phyloP scores from a whole-genome alignment of 2,888 invertebrate genomes.

The Hypomecis punctinalis region DNA sequence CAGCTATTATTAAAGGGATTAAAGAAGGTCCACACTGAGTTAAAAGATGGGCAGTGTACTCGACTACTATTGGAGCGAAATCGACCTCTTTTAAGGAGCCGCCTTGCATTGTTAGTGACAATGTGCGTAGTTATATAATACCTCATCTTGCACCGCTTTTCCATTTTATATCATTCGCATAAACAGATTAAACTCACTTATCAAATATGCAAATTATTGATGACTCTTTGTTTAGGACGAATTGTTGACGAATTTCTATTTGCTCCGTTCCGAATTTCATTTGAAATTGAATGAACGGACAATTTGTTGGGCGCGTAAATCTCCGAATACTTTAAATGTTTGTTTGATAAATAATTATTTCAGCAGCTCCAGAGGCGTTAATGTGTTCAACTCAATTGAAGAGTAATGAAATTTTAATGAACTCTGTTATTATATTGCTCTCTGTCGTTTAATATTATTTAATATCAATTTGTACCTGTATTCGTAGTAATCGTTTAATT shows the following conservation, averaged over 20 bases:
- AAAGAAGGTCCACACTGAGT: too few relatives aligned
- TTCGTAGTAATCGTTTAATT: too few relatives aligned
- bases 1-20: too few relatives aligned
- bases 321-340: constrained; percentile 34
- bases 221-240: constrained; percentile 4
- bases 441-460: constrained; percentile 1
- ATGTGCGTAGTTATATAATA: too few relatives aligned
- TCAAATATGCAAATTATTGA: neutral
- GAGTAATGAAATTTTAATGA: constrained; percentile 12
- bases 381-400: constrained; percentile 18
- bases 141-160: too few relatives aligned
- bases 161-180: too few relatives aligned
- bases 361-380: constrained; percentile 10
- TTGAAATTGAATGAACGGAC: constrained; percentile 19
- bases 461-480: neutral
- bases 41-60: too few relatives aligned
- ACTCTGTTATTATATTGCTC: constrained; percentile 9
- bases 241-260: constrained; percentile 6
- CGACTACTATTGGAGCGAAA: too few relatives aligned
- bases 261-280: constrained; percentile 15
- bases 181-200: too few relatives aligned
- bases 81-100: too few relatives aligned
- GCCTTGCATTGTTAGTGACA: too few relatives aligned
- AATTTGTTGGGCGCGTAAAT: constrained; percentile 19
- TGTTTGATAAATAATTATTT: constrained; percentile 14